These are phyloP conservation scores for Crenichthys baileyi DNA, from an alignment of 2,797 vertebrate species.

Conservation along the genomic window DNA sequence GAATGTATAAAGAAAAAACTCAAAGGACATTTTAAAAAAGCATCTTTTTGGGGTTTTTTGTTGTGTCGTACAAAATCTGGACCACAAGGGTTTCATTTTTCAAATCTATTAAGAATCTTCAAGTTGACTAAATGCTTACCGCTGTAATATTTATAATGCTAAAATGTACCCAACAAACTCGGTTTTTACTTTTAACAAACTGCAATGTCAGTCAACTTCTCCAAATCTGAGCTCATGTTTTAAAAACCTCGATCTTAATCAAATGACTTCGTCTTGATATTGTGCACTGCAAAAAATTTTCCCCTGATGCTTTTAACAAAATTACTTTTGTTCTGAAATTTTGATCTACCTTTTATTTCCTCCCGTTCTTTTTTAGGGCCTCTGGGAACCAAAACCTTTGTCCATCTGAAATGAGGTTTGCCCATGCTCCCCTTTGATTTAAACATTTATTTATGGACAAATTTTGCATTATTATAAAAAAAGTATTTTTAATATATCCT, in stretches of 20 bases:
- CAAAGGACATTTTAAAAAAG: background rate
- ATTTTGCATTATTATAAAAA: conserved; percentile 78
- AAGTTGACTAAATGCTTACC: background rate
- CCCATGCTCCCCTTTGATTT: conserved; percentile 77
- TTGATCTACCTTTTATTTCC: conserved; percentile 10
- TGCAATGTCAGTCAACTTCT: background rate
- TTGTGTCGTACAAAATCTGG: background rate
- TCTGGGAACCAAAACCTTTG: conserved; percentile 75
- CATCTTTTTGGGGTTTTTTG: background rate
- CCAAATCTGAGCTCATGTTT: too few species aligned
- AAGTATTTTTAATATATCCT: conserved; percentile 77
- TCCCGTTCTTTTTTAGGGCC: conserved; percentile 57
- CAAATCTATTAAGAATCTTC: background rate
- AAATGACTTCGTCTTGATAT: background rate
- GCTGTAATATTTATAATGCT: conserved; percentile 1
- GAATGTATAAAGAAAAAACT: background rate
- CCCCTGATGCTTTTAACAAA: background rate
- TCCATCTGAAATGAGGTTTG: conserved; percentile 78
- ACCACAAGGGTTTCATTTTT: background rate
- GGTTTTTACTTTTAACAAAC: background rate
- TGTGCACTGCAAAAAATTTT: background rate
- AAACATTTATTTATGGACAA: conserved; percentile 84
- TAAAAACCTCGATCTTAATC: background rate
- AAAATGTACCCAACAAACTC: background rate
- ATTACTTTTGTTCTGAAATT: background rate